A percentile compares a stretch with the other conserved stretches of the same genome.
These are phyloP conservation scores for Sarcophaga variegata DNA, from an alignment of 2,888 invertebrate genomes.

Conservation along the genomic window DNA sequence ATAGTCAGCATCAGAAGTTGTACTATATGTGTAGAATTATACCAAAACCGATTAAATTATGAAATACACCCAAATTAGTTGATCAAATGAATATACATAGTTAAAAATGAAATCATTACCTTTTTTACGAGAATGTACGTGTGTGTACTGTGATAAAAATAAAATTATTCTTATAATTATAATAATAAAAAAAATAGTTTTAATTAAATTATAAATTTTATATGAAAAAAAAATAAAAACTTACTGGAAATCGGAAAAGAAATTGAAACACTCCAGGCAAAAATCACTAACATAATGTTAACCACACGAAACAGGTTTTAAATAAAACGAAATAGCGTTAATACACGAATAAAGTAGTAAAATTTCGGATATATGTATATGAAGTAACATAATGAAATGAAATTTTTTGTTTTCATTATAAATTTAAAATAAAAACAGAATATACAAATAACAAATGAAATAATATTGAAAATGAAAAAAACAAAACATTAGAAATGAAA, in stretches of 20 bases:
- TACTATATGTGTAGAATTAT: background rate
- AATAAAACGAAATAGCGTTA: constrained; percentile 20
- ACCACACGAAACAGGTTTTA: constrained; percentile 24
- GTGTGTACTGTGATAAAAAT: constrained; percentile 24
- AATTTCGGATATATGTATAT: background rate
- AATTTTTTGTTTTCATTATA: background rate
- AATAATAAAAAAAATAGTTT: background rate
- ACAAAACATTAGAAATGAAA: background rate
- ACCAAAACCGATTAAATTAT: constrained; percentile 43
- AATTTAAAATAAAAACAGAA: constrained; percentile 22
- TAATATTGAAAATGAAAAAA: background rate
- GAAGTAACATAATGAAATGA: background rate
- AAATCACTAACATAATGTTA: constrained; percentile 40
- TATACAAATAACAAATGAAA: background rate
- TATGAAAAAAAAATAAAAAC: constrained; percentile 33
- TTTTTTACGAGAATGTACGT: constrained; percentile 25
- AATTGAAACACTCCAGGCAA: constrained; percentile 51
- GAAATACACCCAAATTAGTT: background rate
- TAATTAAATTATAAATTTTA: background rate
- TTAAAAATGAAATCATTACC: constrained; percentile 47
- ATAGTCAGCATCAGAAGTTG: too few species aligned
- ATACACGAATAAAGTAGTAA: background rate
- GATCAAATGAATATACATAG: too few species aligned
- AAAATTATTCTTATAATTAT: constrained; percentile 38
- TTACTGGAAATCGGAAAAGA: constrained; percentile 43